phyloP scores from a whole-genome alignment of 2,797 vertebrate species.

The Tapera naevia region DNA sequence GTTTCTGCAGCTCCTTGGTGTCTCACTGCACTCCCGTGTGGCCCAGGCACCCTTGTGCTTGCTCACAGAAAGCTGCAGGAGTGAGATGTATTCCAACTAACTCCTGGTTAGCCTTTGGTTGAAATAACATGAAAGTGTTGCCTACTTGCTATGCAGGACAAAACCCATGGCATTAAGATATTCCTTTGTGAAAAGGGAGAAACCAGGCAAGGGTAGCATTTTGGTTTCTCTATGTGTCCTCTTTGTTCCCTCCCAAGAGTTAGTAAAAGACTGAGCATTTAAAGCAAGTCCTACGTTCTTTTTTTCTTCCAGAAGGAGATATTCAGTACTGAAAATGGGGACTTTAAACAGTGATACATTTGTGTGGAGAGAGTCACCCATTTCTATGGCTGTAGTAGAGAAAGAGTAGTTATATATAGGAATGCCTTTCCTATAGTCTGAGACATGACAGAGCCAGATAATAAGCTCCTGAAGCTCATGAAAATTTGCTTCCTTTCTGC shows the following conservation, averaged over 20 bases:
- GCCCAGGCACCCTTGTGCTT: not conserved
- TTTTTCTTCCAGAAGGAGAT: not conserved
- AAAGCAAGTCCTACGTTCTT: not conserved
- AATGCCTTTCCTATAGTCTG: not conserved
- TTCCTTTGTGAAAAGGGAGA: not conserved
- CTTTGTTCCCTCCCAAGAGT: not conserved
- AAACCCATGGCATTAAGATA: not conserved
- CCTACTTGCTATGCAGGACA: not conserved
- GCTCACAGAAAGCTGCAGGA: not conserved
- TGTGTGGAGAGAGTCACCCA: not conserved
- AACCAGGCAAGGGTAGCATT: not conserved
- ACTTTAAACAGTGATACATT: not conserved
- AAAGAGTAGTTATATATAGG: not conserved
- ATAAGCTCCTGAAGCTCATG: constrained; percentile 18
- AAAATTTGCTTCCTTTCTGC: constrained; percentile 13
- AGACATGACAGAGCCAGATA: not conserved
- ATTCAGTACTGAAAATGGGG: not conserved
- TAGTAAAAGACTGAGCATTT: not conserved
- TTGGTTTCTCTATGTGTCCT: not conserved
- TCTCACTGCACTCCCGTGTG: rapidly evolving
- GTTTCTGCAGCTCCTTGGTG: not conserved
- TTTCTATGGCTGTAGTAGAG: not conserved
- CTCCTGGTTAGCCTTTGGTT: not conserved
- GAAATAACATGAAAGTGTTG: not conserved
- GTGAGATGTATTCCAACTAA: not conserved